Evolutionary conservation across 2,113 vertebrate genomes (phyloP).

Genomic region (Lepus timidus): DNA sequence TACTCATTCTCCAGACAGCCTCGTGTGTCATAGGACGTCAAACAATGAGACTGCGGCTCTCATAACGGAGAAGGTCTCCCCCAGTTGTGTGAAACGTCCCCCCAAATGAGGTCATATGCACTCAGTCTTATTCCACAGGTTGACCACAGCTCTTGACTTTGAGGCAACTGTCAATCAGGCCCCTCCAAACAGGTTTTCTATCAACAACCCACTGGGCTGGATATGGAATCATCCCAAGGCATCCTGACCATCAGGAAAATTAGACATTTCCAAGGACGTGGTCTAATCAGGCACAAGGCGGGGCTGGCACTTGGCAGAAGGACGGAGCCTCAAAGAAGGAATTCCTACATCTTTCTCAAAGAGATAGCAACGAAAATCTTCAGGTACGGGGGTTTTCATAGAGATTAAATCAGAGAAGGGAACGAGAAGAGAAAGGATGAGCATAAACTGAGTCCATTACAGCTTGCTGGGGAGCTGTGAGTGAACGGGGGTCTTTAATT

Average conservation of each 20-base stretch:
- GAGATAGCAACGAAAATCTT: not conserved
- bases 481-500: rapidly evolving
- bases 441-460: not conserved
- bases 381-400: not conserved
- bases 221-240: not conserved
- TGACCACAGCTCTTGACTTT: not conserved
- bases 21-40: rapidly evolving
- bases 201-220: not conserved
- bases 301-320: not conserved
- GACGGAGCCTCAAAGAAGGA: not conserved
- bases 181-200: not conserved
- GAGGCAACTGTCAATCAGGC: too few species aligned
- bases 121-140: too few species aligned
- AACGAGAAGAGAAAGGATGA: not conserved
- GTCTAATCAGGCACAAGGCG: not conserved
- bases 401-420: not conserved
- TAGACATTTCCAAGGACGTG: not conserved
- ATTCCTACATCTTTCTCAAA: not conserved
- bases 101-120: rapidly evolving
- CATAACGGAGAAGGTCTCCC: not conserved
- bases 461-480: rapidly evolving
- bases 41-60: rapidly evolving
- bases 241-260: not conserved
- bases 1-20: rapidly evolving
- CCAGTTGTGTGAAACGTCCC: not conserved